phyloP scores from a whole-genome alignment of 1,140 invertebrate species.

The Holotrichia oblita region DNA sequence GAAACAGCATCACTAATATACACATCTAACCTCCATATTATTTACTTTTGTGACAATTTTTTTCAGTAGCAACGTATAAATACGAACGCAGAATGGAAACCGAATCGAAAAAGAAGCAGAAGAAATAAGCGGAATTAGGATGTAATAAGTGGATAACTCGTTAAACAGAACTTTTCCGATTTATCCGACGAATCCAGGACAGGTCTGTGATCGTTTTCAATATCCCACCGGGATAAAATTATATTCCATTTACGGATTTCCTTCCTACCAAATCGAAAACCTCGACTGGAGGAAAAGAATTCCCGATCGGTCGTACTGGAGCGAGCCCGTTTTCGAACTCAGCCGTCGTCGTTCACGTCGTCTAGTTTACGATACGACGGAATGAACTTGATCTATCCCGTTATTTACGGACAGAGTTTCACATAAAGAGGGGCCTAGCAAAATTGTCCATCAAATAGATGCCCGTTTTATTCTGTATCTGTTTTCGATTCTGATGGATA shows the following conservation, averaged over 20 bases:
- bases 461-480: slow-evolving; percentile 14
- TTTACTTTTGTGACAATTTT: too few relatives aligned
- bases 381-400: slow-evolving; percentile 29
- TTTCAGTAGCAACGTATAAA: too few relatives aligned
- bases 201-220: slow-evolving; percentile 28
- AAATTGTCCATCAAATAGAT: slow-evolving; percentile 24
- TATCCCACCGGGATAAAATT: slow-evolving; percentile 23
- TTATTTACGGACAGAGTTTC: slow-evolving; percentile 22
- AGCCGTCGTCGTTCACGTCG: neutral
- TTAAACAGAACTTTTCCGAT: slow-evolving; percentile 32
- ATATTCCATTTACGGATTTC: slow-evolving; percentile 34
- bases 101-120: neutral
- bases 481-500: slow-evolving; percentile 3
- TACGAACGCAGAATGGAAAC: neutral
- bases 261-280: neutral
- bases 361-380: slow-evolving; percentile 29
- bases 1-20: too few relatives aligned
- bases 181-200: slow-evolving; percentile 8
- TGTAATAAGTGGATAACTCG: slow-evolving; percentile 32
- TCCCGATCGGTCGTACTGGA: neutral
- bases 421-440: slow-evolving; percentile 1
- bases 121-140: neutral
- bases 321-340: too few relatives aligned
- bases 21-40: too few relatives aligned
- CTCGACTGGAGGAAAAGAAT: neutral